Conservation (phyloP, 2,797 vertebrate species). For the Acanthurus leucopareius region DNA sequence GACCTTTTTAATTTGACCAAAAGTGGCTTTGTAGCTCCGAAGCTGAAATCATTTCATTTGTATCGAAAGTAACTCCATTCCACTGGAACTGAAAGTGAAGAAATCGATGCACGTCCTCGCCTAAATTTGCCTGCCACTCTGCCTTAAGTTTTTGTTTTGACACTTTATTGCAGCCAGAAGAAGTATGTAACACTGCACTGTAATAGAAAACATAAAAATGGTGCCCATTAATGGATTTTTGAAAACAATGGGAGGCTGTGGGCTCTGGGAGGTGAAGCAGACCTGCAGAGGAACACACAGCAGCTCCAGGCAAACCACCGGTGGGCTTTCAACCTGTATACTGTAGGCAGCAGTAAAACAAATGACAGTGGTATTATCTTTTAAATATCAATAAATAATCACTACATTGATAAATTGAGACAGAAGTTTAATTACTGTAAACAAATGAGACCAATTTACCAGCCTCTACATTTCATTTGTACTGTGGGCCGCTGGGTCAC, state of each 20-base stretch:
- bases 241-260: conserved; percentile 57
- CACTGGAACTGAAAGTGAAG: conserved; percentile 50
- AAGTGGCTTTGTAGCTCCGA: conserved; percentile 50
- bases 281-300: conserved; percentile 42
- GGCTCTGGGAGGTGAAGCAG: conserved; percentile 46
- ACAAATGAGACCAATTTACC: conserved; percentile 43
- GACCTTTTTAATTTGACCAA: conserved; percentile 70
- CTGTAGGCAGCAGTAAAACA: conserved; percentile 21
- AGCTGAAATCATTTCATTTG: conserved; percentile 61
- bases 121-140: conserved; percentile 55
- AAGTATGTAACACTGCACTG: conserved; percentile 50
- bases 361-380: conserved; percentile 27
- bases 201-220: conserved; percentile 53
- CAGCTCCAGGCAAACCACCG: neutral
- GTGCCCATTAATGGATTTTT: conserved; percentile 64
- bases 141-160: conserved; percentile 65
- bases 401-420: conserved; percentile 48
- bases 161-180: conserved; percentile 58
- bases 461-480: conserved; percentile 1
- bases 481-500: conserved; percentile 4
- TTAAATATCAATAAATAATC: conserved; percentile 61
- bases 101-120: conserved; percentile 67
- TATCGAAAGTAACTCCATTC: conserved; percentile 62
- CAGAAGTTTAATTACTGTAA: conserved; percentile 32
- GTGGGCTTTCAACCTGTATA: neutral